These are phyloP conservation scores for Kryptopterus vitreolus DNA, from an alignment of 2,797 vertebrate species.

Conservation along the genomic window DNA sequence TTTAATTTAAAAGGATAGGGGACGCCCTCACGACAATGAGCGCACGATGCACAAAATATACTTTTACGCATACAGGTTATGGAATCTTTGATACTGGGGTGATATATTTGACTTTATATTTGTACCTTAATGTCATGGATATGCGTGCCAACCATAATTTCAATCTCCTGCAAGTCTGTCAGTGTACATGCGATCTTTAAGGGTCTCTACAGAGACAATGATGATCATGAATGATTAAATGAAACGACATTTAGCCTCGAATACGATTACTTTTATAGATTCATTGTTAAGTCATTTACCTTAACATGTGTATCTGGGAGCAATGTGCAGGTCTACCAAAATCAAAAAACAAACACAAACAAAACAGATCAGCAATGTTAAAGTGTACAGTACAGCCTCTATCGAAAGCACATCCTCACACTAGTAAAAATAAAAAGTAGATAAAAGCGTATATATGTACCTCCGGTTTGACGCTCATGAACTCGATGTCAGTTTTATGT, in stretches of 20 bases:
- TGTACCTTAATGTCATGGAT: constrained; percentile 54
- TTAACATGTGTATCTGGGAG: neutral
- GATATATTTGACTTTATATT: neutral
- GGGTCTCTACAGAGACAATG: neutral
- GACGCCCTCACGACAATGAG: neutral
- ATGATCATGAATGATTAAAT: neutral
- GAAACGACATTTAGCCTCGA: neutral
- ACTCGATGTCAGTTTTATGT: constrained; percentile 17
- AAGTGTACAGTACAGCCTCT: neutral
- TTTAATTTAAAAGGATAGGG: neutral
- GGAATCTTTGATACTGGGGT: neutral
- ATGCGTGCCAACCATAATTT: constrained; percentile 18
- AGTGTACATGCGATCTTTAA: constrained; percentile 44
- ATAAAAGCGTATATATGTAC: constrained; percentile 25
- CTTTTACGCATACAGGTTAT: neutral
- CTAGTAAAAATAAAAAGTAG: neutral
- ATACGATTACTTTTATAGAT: neutral
- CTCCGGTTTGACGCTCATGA: constrained; percentile 27
- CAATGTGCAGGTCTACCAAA: constrained; percentile 31
- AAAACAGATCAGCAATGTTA: constrained; percentile 5
- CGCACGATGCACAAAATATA: neutral
- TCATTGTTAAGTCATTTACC: constrained; percentile 34
- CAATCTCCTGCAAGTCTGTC: constrained; percentile 43
- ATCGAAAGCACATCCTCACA: neutral
- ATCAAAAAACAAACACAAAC: too few relatives aligned